Evolutionary conservation across 1,140 invertebrate species (phyloP).

Genomic region (Goniozus legneri): DNA sequence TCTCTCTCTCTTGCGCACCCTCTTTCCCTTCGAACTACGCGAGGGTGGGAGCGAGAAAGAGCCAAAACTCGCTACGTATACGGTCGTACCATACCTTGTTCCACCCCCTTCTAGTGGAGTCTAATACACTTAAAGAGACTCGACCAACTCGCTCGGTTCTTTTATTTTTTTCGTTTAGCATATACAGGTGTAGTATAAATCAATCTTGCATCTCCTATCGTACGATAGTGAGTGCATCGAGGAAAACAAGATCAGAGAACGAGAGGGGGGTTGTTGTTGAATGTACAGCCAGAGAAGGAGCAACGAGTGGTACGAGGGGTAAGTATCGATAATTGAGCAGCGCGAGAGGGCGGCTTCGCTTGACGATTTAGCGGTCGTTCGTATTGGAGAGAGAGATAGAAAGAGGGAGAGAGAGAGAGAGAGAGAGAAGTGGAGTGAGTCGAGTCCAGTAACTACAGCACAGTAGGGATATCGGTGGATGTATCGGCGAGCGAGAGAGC

Average conservation of each 20-base stretch:
- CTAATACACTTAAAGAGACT: constrained; percentile 43
- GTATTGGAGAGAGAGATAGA: constrained; percentile 27
- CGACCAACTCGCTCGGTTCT: constrained; percentile 16
- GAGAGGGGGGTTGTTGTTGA: not conserved
- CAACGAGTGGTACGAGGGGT: constrained; percentile 20
- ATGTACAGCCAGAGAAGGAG: constrained; percentile 21
- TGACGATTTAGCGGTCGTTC: constrained; percentile 49
- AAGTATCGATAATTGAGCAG: constrained; percentile 53
- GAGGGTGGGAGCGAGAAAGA: no score
- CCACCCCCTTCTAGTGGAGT: constrained; percentile 32
- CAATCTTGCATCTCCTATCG: no score
- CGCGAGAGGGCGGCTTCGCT: constrained; percentile 38
- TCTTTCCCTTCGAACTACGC: constrained; percentile 9
- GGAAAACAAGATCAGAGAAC: not conserved
- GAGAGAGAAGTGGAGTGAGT: constrained; percentile 1
- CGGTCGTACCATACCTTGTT: no score
- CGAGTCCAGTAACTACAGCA: no score
- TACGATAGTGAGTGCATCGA: no score
- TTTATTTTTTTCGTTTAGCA: constrained; percentile 9
- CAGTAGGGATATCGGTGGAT: constrained; percentile 44
- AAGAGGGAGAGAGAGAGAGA: constrained; percentile 15
- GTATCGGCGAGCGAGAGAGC: constrained; percentile 47
- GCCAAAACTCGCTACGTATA: no score
- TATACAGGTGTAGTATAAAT: no score
- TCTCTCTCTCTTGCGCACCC: constrained; percentile 22